Conservation (phyloP, 2,797 vertebrate species). For the Pipistrellus nathusii region DNA sequence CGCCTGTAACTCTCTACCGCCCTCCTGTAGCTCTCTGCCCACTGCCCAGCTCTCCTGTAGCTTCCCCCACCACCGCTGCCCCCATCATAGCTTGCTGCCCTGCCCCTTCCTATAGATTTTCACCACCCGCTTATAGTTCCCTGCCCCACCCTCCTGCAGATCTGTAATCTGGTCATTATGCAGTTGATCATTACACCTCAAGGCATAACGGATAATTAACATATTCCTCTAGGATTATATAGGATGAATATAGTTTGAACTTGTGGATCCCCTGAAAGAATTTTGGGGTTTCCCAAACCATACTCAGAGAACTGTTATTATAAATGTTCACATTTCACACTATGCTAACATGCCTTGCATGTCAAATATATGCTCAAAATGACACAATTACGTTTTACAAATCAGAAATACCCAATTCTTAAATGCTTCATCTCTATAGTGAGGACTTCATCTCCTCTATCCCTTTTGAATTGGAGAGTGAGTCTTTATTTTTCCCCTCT, state of each 20-base stretch:
- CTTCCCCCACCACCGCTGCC: no score
- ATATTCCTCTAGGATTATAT: no score
- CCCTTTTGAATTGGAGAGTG: neutral
- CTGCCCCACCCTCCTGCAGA: no score
- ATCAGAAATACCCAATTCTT: neutral
- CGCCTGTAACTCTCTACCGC: no score
- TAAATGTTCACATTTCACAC: neutral
- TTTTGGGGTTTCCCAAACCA: neutral
- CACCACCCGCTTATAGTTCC: no score
- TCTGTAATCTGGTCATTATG: no score
- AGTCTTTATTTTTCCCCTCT: neutral
- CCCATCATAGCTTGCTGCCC: no score
- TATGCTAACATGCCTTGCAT: neutral
- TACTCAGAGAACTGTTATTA: neutral
- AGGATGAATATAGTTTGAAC: slow-evolving; percentile 22
- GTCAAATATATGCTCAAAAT: neutral
- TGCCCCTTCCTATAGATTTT: no score
- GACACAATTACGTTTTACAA: neutral
- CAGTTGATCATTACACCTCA: no score
- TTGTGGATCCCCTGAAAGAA: neutral
- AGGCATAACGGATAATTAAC: no score
- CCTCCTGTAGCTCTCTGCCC: no score
- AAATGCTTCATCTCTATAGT: neutral
- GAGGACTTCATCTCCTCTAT: neutral
- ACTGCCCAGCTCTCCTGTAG: no score